These are phyloP conservation scores for Hydrolagus colliei DNA, from an alignment of 2,797 vertebrate species.

Conservation along the genomic window DNA sequence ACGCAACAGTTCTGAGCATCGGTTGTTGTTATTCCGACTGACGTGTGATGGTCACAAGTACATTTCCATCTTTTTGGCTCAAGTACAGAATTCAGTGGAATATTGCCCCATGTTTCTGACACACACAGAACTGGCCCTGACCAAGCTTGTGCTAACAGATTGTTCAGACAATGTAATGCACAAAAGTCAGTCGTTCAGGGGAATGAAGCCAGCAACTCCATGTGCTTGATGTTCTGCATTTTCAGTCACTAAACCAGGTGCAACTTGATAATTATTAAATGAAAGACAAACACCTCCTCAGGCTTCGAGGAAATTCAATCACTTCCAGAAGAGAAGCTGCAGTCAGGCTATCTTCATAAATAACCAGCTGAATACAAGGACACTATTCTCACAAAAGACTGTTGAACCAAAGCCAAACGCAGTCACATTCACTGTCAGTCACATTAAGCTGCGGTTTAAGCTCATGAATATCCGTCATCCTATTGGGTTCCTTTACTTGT, in stretches of 20 bases:
- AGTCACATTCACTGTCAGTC: background rate
- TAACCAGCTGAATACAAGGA: background rate
- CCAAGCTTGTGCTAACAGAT: too few species aligned
- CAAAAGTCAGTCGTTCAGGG: too few species aligned
- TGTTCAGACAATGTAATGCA: too few species aligned
- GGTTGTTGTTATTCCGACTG: too few species aligned
- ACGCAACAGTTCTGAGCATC: too few species aligned
- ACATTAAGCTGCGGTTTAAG: too few species aligned
- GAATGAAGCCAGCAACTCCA: background rate
- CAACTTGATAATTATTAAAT: constrained; percentile 21
- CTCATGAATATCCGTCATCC: too few species aligned
- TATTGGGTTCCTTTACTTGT: too few species aligned
- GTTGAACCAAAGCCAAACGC: constrained; percentile 5
- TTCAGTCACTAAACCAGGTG: constrained; percentile 3
- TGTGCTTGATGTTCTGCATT: background rate
- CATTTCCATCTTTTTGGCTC: background rate
- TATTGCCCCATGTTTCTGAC: background rate
- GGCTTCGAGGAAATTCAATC: constrained; percentile 26
- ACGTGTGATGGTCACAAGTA: background rate
- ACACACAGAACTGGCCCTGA: background rate
- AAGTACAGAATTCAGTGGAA: background rate
- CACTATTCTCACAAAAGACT: background rate
- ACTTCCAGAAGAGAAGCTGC: constrained; percentile 15
- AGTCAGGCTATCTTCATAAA: background rate
- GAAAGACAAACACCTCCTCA: constrained; percentile 10